Evolutionary conservation across 2,113 vertebrate genomes (phyloP).

Genomic region (Dascyllus trimaculatus): DNA sequence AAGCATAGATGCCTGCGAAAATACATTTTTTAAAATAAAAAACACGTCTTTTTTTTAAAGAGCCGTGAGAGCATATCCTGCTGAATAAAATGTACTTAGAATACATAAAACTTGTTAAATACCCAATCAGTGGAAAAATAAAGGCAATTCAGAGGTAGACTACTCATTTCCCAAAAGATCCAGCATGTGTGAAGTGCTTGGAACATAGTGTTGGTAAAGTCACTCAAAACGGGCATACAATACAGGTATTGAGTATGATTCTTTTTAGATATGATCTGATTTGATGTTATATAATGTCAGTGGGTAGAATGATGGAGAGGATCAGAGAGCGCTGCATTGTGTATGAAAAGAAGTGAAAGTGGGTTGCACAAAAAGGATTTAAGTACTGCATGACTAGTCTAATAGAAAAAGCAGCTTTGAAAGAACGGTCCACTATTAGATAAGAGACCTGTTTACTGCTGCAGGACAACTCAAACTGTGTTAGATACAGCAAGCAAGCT

Average conservation of each 20-base stretch:
- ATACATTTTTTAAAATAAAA: slow-evolving; percentile 6
- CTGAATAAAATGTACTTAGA: slow-evolving; percentile 22
- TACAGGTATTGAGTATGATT: slow-evolving; percentile 58
- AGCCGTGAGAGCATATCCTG: neutral
- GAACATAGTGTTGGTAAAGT: slow-evolving; percentile 24
- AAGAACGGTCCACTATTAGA: slow-evolving; percentile 65
- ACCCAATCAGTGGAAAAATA: slow-evolving; percentile 38
- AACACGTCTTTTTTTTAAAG: slow-evolving; percentile 3
- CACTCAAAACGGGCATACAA: slow-evolving; percentile 38
- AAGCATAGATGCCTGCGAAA: slow-evolving; percentile 20
- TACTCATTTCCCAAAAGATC: slow-evolving; percentile 20
- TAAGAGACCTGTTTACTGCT: slow-evolving; percentile 67
- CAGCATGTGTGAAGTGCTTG: neutral
- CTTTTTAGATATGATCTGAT: slow-evolving; percentile 76
- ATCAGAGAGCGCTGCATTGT: slow-evolving; percentile 68
- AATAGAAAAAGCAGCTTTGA: slow-evolving; percentile 66
- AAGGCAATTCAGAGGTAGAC: neutral
- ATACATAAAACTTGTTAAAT: slow-evolving; percentile 49
- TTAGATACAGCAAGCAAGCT: slow-evolving; percentile 33
- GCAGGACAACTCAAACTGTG: slow-evolving; percentile 41
- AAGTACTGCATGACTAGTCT: slow-evolving; percentile 72
- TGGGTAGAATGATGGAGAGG: slow-evolving; percentile 78
- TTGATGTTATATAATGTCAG: slow-evolving; percentile 77
- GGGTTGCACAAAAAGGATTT: slow-evolving; percentile 76
- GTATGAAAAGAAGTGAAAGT: slow-evolving; percentile 79